Conservation (phyloP, 2,888 invertebrate species). For the Folsomia manolachei region DNA sequence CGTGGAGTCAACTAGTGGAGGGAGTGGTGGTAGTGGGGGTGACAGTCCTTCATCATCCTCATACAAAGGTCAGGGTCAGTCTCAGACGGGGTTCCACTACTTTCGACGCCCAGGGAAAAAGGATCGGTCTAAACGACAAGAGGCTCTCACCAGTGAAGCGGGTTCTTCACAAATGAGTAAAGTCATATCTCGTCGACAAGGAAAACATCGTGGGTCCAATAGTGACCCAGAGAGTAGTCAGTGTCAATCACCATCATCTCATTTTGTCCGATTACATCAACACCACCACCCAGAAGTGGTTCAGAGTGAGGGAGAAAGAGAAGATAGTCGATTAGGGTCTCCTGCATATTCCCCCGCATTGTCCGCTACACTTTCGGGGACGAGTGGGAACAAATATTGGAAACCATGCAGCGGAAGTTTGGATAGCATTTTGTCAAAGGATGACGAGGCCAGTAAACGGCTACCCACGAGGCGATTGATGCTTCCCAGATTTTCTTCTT, state of each 20-base stretch:
- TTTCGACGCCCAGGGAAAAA: constrained; percentile 39
- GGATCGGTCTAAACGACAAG: constrained; percentile 13
- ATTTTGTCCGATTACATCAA: background rate
- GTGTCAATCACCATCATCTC: background rate
- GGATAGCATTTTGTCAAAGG: constrained; percentile 48
- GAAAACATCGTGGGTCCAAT: constrained; percentile 38
- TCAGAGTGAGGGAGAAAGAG: constrained; percentile 35
- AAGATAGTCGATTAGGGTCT: constrained; percentile 35
- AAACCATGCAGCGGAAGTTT: constrained; percentile 49
- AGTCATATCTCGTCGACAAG: constrained; percentile 18
- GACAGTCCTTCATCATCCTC: constrained; percentile 32
- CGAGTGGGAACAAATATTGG: constrained; percentile 35
- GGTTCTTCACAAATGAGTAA: background rate
- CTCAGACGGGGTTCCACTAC: constrained; percentile 40
- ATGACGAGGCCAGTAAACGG: constrained; percentile 42
- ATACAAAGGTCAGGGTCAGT: constrained; percentile 24
- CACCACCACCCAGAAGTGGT: background rate
- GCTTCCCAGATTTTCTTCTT: constrained; percentile 49
- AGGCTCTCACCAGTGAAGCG: constrained; percentile 15
- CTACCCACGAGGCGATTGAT: constrained; percentile 46
- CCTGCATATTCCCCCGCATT: constrained; percentile 46
- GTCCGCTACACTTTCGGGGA: constrained; percentile 35
- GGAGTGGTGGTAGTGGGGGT: constrained; percentile 31
- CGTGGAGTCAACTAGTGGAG: constrained; percentile 29
- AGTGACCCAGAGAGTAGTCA: constrained; percentile 38